Evolutionary conservation across 23 tunicate species (phyloP).

Genomic region (Halocynthia roretzi): DNA sequence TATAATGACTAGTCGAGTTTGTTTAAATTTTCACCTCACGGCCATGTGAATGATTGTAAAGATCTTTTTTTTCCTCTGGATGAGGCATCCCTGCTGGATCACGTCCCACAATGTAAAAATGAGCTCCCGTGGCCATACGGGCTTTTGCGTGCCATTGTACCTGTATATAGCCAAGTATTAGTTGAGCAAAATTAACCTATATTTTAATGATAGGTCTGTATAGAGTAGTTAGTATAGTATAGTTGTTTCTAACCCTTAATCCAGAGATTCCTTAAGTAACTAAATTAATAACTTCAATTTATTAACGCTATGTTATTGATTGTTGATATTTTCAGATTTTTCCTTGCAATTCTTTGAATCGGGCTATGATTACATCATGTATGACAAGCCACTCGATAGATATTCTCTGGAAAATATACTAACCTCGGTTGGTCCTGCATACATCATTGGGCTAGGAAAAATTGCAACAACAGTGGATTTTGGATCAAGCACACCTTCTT

Average conservation of each 20-base stretch:
- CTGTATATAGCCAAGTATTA: slow-evolving; percentile 14
- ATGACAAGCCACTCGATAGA: no score
- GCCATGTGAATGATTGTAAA: slow-evolving; percentile 92
- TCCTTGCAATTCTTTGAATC: no score
- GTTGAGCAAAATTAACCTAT: neutral
- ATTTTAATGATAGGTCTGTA: neutral
- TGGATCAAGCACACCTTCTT: slow-evolving; percentile 91
- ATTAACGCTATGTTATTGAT: no score
- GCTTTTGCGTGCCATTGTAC: slow-evolving; percentile 99
- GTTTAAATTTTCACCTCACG: slow-evolving; percentile 54
- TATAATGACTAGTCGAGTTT: neutral
- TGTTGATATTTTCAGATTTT: no score
- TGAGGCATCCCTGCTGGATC: slow-evolving; percentile 99
- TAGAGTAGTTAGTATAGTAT: no score
- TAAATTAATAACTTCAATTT: no score
- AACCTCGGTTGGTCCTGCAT: slow-evolving; percentile 99
- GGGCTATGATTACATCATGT: no score
- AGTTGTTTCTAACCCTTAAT: no score
- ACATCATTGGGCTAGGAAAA: slow-evolving; percentile 98
- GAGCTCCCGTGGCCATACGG: slow-evolving; percentile 92
- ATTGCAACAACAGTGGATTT: slow-evolving; percentile 96
- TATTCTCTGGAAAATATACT: neutral
- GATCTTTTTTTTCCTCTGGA: slow-evolving; percentile 86
- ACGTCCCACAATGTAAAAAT: slow-evolving; percentile 98
- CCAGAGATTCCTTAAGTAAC: no score